Base-by-base conservation (phyloP, 2,888 invertebrate genomes). In the Hirtodrosophila confusa region DNA sequence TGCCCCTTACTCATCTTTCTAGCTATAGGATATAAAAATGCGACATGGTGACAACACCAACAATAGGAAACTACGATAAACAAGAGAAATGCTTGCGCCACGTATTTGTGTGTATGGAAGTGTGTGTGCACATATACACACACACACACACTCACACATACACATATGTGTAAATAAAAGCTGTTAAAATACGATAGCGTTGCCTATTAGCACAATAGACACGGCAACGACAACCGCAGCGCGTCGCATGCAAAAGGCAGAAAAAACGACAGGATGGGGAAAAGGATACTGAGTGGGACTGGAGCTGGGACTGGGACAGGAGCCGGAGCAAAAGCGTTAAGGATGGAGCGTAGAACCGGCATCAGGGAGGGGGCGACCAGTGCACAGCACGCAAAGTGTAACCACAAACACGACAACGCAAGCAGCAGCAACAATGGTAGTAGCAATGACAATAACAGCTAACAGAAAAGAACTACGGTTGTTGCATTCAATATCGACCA, bases 181-280 rank as follows among this genome's bases (percentile, higher is more conserved):
- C 85, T 88, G 88, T 88, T 85, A 86, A 85, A 88, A 85, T 85
- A 80, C 79, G 85, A 85, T 88, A 88, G 87, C 85, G 78, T 66
- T 85, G 85, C 85, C 84, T 86, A 88, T 85, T 85, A 85, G 84
- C 78, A 85, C 88, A 86, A 85, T 78, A 86, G 65, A 79, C 63
- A 83, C 68, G 84, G 67, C 60, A 63, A 50, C 40, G 48, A 35
- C 69, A 70, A 69, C 76, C 71, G 67, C 72, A 75, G 72, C 62
- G 67, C 66, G 62, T 67, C 85, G 70, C 78, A 69, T 58, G 75
- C 75, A 77, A 69, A 80, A 60, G 65, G 63, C 84, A 70, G 62
- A 67, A 60, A 62, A 29, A 45, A 49, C 48, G 47, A 37, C 57
- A 50, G 57, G 24, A 64, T 53, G 54, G 33, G 35, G 54, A 47